phyloP scores from a whole-genome alignment of 2,113 vertebrate species.

The Catharus minimus region DNA sequence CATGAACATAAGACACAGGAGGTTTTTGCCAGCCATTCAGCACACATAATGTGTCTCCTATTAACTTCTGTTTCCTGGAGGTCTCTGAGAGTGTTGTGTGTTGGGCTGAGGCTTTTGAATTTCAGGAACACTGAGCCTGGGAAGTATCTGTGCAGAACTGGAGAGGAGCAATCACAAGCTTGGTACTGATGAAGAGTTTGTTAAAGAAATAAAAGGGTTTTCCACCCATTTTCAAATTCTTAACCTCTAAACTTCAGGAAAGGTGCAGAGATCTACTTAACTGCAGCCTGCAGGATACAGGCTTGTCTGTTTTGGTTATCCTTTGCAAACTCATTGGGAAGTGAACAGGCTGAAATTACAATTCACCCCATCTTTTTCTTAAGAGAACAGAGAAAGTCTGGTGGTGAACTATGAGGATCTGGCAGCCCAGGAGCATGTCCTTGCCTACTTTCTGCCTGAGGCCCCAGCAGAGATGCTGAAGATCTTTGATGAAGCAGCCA shows the following conservation, averaged over 20 bases:
- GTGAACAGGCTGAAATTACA: neutral
- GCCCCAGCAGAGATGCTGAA: constrained; percentile 94
- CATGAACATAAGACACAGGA: neutral
- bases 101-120: neutral
- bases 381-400: constrained; percentile 96
- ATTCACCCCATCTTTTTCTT: neutral
- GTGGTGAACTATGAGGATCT: constrained; percentile 96
- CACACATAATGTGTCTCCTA: neutral
- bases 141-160: neutral
- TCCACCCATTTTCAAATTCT: neutral
- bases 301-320: neutral
- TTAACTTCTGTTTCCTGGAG: neutral
- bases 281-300: neutral
- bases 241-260: neutral
- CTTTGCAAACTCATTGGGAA: neutral
- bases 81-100: neutral
- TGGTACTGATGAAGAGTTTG: neutral
- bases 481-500: constrained; percentile 95
- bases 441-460: constrained; percentile 96
- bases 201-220: neutral
- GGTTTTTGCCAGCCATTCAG: neutral
- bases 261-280: neutral
- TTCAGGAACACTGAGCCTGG: neutral
- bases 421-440: constrained; percentile 91
- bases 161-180: neutral